Evolutionary conservation across 2,113 vertebrate genomes (phyloP).

Genomic region (Chauna torquata): DNA sequence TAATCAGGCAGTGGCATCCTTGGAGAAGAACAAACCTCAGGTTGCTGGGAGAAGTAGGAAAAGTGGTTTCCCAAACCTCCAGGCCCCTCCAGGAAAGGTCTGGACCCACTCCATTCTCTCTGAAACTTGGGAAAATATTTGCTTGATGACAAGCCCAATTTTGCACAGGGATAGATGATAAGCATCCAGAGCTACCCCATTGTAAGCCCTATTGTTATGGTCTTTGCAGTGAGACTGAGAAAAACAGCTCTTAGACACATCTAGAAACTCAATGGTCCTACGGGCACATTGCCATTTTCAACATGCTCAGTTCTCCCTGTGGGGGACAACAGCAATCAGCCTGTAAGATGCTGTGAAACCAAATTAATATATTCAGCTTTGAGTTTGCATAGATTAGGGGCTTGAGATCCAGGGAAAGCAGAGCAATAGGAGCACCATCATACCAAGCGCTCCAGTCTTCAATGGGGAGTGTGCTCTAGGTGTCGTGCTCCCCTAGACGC

Average conservation of each 20-base stretch:
- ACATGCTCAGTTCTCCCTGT: background rate
- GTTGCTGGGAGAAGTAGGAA: background rate
- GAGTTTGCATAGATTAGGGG: background rate
- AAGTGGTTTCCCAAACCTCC: no score
- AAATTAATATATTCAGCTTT: background rate
- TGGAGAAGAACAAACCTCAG: slow-evolving; percentile 34
- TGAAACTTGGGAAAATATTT: background rate
- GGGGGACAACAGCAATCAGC: background rate
- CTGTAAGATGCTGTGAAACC: background rate
- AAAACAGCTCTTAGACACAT: background rate
- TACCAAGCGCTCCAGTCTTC: background rate
- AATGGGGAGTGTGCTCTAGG: background rate
- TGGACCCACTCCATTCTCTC: background rate
- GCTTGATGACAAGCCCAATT: background rate
- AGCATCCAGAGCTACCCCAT: background rate
- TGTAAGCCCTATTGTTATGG: background rate
- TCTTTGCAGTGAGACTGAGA: background rate
- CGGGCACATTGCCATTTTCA: background rate
- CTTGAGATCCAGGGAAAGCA: background rate
- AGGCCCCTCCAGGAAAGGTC: background rate
- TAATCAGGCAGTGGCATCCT: slow-evolving; percentile 14
- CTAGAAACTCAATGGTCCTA: background rate
- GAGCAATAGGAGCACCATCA: background rate
- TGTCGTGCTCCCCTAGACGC: background rate
- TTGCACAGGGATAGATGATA: background rate